These are phyloP conservation scores for Hoplias malabaricus DNA, from an alignment of 2,113 vertebrate species.

Conservation along the genomic window DNA sequence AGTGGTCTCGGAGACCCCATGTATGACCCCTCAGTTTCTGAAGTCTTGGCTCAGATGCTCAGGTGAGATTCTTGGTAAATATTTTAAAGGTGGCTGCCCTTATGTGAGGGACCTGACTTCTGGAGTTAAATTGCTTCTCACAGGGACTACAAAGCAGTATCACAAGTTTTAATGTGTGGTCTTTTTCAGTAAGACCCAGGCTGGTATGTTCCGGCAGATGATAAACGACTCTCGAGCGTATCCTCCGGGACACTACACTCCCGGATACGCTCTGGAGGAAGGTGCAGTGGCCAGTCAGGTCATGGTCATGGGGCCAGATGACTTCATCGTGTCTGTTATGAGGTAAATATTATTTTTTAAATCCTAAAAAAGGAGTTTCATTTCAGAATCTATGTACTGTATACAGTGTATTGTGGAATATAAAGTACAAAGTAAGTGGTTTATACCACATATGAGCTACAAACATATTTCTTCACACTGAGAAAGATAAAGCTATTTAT, in stretches of 20 bases:
- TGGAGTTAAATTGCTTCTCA: no score
- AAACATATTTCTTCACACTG: background rate
- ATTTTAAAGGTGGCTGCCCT: no score
- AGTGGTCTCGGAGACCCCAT: slow-evolving; percentile 88
- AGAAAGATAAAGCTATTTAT: no score
- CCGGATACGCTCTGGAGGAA: slow-evolving; percentile 71
- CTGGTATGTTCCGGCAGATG: slow-evolving; percentile 79
- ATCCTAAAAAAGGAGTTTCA: no score
- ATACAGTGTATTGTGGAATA: no score
- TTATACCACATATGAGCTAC: no score
- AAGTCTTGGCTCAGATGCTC: slow-evolving; percentile 81
- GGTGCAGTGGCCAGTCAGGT: slow-evolving; percentile 84
- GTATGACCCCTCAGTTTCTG: slow-evolving; percentile 78
- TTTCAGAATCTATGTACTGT: no score
- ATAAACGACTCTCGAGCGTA: slow-evolving; percentile 85
- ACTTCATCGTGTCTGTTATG: slow-evolving; percentile 91
- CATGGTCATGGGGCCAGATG: slow-evolving; percentile 92
- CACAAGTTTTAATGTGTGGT: no score
- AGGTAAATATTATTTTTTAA: no score
- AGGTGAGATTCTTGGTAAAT: slow-evolving; percentile 80
- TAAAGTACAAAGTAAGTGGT: slow-evolving; percentile 83
- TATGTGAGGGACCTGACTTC: no score
- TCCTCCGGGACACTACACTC: slow-evolving; percentile 68
- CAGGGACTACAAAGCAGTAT: no score
- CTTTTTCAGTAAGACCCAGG: slow-evolving; percentile 81